Evolutionary conservation across 35 echinoderm and acorn worm species (phyloP).

Genomic region (Ophioderma brevispina): DNA sequence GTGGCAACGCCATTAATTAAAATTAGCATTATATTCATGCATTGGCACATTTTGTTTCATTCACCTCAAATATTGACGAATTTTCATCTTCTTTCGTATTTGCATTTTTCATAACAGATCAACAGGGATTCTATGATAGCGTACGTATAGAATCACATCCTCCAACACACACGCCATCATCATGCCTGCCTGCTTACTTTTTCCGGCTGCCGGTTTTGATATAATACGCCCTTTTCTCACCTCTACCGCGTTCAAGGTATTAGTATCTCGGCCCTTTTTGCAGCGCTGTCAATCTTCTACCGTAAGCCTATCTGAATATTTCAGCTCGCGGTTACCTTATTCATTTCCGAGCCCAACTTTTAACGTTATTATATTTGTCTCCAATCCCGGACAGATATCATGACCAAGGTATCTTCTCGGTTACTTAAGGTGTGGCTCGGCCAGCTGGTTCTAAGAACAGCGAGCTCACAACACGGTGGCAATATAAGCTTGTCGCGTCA

Average conservation of each 20-base stretch:
- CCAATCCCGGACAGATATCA: neutral
- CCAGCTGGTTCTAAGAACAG: neutral
- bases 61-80: neutral
- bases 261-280: conserved; percentile 1
- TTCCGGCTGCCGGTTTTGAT: neutral
- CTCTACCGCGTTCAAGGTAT: neutral
- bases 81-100: neutral
- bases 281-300: neutral
- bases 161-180: neutral
- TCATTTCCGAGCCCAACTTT: neutral
- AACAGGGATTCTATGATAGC: neutral
- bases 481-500: conserved; percentile 1
- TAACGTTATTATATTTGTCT: neutral
- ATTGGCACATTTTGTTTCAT: neutral
- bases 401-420: neutral
- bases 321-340: conserved; percentile 2
- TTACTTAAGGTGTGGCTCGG: neutral
- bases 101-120: conserved; percentile 1
- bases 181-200: neutral
- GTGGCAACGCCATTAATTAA: neutral
- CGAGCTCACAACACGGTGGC: neutral
- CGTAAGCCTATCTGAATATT: conserved; percentile 1
- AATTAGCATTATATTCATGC: neutral
- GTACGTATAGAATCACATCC: neutral
- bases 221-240: conserved; percentile 13